Base-by-base conservation (phyloP, 2,797 vertebrate species). In the Catamblyrhynchus diadema region DNA sequence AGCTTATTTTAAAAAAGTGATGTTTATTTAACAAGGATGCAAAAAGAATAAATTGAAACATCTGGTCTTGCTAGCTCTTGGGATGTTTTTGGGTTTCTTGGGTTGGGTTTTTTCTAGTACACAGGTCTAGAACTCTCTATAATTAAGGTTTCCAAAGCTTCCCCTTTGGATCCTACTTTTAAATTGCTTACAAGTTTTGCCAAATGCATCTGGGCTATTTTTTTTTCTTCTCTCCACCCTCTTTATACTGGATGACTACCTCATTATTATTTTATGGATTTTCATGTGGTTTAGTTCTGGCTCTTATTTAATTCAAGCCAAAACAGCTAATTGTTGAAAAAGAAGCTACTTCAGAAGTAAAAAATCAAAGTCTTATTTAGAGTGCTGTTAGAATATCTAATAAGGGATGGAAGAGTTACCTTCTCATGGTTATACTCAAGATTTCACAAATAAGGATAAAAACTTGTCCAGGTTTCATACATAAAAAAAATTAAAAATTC, bases 61-160 rank as follows among this genome's bases (percentile, higher is more conserved):
- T 77, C 22, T 82, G 28, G 12, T 77, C 21, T 79, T 79, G 10
- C 5, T 57, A 5, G 11, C 3, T 45, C 25, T 57, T 75, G 2
- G 4, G 16, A 37, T 42, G 9, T 12, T 60, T 41, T 22, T 20
- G 20, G 12, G 2, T 8, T 28, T 32, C 33, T 69, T 84, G 41
- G 8, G 8, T 45, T 60, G 15, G 12, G 3, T 1, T 35, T 42
- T 61, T 69, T 89, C 64, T 17, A 50, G 24, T 67, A 24, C 23
- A 27, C 33, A 53, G 67, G 64, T 91, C 61, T 92, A 57, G 30
- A 78, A 42, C 33, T 53, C 71, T 75, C 41, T 93, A 6, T 91
- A 67, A 83, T 74, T 77, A 81, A 78, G n/a, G 39, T 78, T 94
- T 25, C 23, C 24, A 65, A 65, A 83, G 53, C 42, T 90, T 95